Base-by-base conservation (phyloP, 1,140 invertebrate genomes). In the Formica selysi region DNA sequence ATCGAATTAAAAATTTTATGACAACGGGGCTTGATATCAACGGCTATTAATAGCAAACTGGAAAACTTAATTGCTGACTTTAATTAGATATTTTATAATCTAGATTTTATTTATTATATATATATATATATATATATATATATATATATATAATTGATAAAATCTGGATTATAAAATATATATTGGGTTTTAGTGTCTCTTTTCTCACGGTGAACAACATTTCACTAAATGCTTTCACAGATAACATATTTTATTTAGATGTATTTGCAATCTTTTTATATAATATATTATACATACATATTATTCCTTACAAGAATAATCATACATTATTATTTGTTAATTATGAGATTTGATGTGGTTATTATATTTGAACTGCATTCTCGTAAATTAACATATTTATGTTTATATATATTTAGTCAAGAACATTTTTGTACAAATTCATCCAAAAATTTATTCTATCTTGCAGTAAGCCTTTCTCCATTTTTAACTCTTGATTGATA, bases 391-490 rank as follows among this genome's bases (percentile, higher is more conserved):
- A 32, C 2, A 7, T 6, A 44, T 32, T 11, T 26, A 3, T 54
- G n/a, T 59, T 0, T 11, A 36, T 19, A 29, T 59, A 0, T 11
- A 36, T 19, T 44, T 36, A 83, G 22, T 87, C 89, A 38, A 94
- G 78, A 1, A 91, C 57, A 59, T 92, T 26, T 83, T 86, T 91
- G 29, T 94, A 94, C 16, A 93, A 79, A 51, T 87, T 32, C 7
- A 86, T 86, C 96, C 96, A 96, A 29, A 95, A 94, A 76, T 93
- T 79, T 0, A 92, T 79, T 54, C 95, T 92, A 1, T 96, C 93
- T 57, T 78, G 79, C 8, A 93, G 89, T 22, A 96, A 78, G 19
- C 93, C 91, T 44, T 93, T 92, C 22, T 93, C 93, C 93, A 95
- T 95, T 62, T 91, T 91, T 22, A 94, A 84, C 7, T 91, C 90